Percentiles rank a stretch among this genome's conserved stretches.
Evolutionary conservation across 37 sponge, comb jelly and placozoan genomes (phyloP).

Genomic region (Cliona cf. orientalis): DNA sequence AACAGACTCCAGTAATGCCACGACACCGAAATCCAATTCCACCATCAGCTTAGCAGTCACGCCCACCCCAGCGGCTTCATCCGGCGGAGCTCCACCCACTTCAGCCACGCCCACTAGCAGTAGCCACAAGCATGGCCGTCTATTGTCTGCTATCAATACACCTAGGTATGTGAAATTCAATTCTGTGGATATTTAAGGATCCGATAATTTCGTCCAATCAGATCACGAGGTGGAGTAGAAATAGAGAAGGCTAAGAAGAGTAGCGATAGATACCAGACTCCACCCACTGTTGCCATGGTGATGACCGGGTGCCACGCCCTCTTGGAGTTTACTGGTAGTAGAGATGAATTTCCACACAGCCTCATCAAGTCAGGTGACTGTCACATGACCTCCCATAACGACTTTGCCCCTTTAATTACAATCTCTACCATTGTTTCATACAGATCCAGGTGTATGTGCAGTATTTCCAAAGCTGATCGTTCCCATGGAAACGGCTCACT

Average conservation of each 20-base stretch:
- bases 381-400: not conserved
- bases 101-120: no score
- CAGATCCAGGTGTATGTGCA: not conserved
- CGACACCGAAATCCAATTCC: not conserved
- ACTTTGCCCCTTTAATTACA: not conserved
- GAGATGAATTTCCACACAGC: slow-evolving; percentile 7
- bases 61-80: no score
- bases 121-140: no score
- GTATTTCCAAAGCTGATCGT: not conserved
- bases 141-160: no score
- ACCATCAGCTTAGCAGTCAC: not conserved
- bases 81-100: no score
- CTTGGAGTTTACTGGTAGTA: slow-evolving; percentile 15
- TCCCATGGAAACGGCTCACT: slow-evolving; percentile 12
- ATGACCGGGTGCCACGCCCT: slow-evolving; percentile 35
- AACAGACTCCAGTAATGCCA: not conserved
- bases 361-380: slow-evolving; percentile 16
- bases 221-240: no score
- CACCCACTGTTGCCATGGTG: slow-evolving; percentile 25
- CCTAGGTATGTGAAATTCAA: no score
- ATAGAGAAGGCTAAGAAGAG: no score
- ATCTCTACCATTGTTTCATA: not conserved
- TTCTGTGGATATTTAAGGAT: no score
- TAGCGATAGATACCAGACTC: not conserved
- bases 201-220: no score